These are phyloP conservation scores for Drosophila sechellia DNA, from an alignment of 1,140 invertebrate genomes.

Conservation along the genomic window DNA sequence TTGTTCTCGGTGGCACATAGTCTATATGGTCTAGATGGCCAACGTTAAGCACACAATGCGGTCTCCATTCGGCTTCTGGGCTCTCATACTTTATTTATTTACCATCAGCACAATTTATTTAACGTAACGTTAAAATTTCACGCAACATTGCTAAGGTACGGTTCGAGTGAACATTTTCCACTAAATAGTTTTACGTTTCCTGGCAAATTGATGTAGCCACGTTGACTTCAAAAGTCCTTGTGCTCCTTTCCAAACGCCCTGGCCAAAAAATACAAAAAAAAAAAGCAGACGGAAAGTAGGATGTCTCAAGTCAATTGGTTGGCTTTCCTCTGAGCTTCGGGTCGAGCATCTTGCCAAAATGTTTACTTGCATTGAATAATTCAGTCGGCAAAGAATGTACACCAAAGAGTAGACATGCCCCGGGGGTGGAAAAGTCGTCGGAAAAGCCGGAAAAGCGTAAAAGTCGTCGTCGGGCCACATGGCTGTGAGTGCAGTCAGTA, in stretches of 20 bases:
- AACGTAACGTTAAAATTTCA: conserved; percentile 50
- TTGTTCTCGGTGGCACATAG: conserved; percentile 4
- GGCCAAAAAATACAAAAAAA: too few relatives aligned
- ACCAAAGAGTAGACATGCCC: conserved; percentile 14
- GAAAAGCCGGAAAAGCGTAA: conserved; percentile 14
- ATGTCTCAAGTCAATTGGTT: conserved; percentile 71
- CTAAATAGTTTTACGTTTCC: conserved; percentile 76
- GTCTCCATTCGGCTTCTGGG: conserved; percentile 11
- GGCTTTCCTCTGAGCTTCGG: conserved; percentile 37
- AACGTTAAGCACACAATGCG: conserved; percentile 51
- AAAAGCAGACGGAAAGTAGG: conserved; percentile 10
- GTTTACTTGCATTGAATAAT: conserved; percentile 64
- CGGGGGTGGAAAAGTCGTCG: conserved; percentile 5
- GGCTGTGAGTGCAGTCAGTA: conserved; percentile 46
- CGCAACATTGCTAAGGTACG: conserved; percentile 25
- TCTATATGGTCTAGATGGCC: conserved; percentile 16
- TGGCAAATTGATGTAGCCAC: conserved; percentile 58
- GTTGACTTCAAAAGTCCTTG: conserved; percentile 4
- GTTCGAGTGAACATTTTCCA: conserved; percentile 52
- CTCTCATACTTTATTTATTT: conserved; percentile 59
- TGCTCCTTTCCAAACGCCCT: not conserved
- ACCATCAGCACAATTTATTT: conserved; percentile 63
- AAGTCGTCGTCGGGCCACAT: conserved; percentile 1
- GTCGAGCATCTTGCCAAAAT: conserved; percentile 51
- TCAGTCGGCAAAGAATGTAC: conserved; percentile 39